phyloP scores from a whole-genome alignment of 1,140 invertebrate genomes.

The Hirudo medicinalis region DNA sequence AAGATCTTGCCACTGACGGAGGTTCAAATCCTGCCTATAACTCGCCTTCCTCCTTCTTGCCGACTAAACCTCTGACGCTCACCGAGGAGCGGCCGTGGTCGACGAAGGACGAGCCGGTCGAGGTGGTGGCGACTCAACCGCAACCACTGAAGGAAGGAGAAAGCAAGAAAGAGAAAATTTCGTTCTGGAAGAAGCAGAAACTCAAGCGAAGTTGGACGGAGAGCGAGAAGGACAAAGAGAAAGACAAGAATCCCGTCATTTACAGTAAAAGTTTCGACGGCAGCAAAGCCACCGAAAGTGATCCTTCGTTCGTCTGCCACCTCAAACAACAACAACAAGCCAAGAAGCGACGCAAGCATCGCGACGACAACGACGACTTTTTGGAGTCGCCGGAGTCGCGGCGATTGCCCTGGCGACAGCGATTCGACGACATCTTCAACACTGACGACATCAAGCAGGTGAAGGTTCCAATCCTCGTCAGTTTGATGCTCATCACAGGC shows the following conservation, averaged over 20 bases:
- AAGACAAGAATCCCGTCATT: not conserved
- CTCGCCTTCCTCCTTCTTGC: not conserved
- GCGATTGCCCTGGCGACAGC: not conserved
- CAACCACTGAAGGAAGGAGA: not conserved
- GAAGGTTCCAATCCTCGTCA: constrained; percentile 59
- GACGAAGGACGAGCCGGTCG: not conserved
- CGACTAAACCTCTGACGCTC: not conserved
- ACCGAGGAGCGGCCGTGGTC: not conserved
- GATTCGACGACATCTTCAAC: not conserved
- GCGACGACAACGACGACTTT: not conserved
- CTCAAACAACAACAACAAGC: not conserved
- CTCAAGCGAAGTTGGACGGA: too few relatives aligned
- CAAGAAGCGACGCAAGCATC: constrained; percentile 1
- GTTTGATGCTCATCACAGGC: constrained; percentile 64
- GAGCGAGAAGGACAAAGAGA: not conserved
- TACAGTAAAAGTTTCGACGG: not conserved
- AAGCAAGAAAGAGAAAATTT: not conserved
- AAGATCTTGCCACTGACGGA: not conserved
- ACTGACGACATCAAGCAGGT: constrained; percentile 25
- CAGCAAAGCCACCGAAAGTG: not conserved
- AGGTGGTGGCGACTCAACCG: not conserved
- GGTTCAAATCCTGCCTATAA: not conserved
- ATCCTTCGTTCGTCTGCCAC: not conserved
- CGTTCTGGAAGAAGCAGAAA: too few relatives aligned
- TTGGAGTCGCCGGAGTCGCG: not conserved